Evolutionary conservation across 2,888 invertebrate genomes (phyloP), one percentile per base, ranked within the genome.

Genomic region (Helobdella robusta): DNA sequence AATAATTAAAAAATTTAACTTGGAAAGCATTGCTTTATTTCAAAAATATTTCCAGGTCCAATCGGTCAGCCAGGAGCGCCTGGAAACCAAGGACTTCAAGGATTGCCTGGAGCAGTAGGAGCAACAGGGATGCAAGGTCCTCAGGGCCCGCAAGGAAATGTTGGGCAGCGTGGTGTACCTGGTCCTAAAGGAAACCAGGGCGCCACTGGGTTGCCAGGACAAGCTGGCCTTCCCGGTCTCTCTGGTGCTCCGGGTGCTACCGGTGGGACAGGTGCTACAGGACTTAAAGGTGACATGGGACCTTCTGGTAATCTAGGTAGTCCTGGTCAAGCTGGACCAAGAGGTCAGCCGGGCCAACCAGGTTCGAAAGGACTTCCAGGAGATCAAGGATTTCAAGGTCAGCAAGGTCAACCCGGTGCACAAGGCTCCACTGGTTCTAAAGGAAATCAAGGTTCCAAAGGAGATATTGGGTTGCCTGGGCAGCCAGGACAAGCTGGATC

Each of bases 391-490:
- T 44, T 32, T 35, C 28, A 56, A 25, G 70, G 69, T 46, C 23
- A 40, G 40, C 58, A 48, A 59, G 70, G 70, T 34, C 50, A 54
- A 3, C 28, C 60, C 54, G 70, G 70, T 46, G 48, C 48, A 28
- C 23, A 63, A 20, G 69, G 69, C 23, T 35, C n/a, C 20, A 34
- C 50, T 52, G 68, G 68, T 11, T 18, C 40, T 30, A 32, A 52
- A 34, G 68, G 68, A 54, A 54, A 54, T n/a, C 54, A 8, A 25
- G 54, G 54, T 23, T 6, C 54, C 5, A 54, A 54, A 25, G 54
- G 54, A 54, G 54, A 54, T 18, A 25, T 25, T 54, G 54, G 54
- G 15, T 54, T 54, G 15, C 30, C 30, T 23, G 54, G 54, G 6
- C 54, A 8, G 23, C 54, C 54, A 11, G n/a, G n/a, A n/a, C n/a